phyloP scores from a whole-genome alignment of 1,140 invertebrate species.

The Chrysopa pallens region DNA sequence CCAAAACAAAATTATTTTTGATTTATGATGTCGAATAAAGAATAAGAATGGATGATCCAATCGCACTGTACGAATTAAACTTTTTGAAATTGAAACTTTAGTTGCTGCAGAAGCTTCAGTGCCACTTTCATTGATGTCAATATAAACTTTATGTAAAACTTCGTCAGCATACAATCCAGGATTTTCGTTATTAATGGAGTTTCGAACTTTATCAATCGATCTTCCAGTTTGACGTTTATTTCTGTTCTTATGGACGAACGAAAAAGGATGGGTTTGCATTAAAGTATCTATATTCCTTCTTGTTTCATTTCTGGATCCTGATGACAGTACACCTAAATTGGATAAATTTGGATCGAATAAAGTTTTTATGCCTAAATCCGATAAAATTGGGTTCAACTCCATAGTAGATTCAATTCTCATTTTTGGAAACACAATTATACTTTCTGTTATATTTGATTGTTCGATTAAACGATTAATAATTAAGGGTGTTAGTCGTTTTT shows the following conservation, averaged over 20 bases:
- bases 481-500: conserved; percentile 26
- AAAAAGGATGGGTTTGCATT: too few relatives aligned
- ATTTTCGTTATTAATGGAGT: conserved; percentile 14
- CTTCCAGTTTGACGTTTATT: too few relatives aligned
- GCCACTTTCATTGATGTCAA: conserved; percentile 50
- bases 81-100: conserved; percentile 28
- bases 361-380: conserved; percentile 32
- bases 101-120: conserved; percentile 50
- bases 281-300: neutral
- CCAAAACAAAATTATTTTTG: conserved; percentile 46
- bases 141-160: conserved; percentile 43
- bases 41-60: conserved; percentile 61
- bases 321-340: conserved; percentile 37
- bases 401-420: conserved; percentile 41
- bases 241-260: too few relatives aligned
- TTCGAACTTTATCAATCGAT: too few relatives aligned
- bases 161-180: conserved; percentile 37
- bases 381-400: conserved; percentile 29
- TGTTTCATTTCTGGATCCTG: conserved; percentile 12
- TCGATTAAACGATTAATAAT: conserved; percentile 31
- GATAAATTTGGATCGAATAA: conserved; percentile 36
- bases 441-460: conserved; percentile 25
- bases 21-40: conserved; percentile 48
- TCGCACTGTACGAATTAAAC: conserved; percentile 33
- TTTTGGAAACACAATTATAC: conserved; percentile 41